phyloP scores from a whole-genome alignment of 2,113 vertebrate genomes.

The Catharus minimus region DNA sequence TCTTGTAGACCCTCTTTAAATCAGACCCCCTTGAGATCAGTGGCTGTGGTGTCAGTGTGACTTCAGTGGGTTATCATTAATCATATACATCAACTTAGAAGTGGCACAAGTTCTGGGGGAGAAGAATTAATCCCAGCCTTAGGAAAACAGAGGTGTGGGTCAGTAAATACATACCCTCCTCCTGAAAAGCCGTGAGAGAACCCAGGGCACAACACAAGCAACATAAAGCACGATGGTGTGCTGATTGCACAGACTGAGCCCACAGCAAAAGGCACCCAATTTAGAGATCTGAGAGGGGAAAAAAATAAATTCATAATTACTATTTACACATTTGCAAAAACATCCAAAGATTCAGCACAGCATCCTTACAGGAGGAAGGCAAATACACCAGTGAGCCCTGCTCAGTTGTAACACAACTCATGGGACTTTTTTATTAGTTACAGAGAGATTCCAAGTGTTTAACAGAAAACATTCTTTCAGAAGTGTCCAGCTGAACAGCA shows the following conservation, averaged over 20 bases:
- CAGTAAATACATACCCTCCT: conserved; percentile 74
- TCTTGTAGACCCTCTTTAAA: neutral
- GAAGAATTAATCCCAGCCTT: neutral
- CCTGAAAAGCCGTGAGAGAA: conserved; percentile 78
- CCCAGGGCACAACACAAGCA: conserved; percentile 85
- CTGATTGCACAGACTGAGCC: conserved; percentile 95
- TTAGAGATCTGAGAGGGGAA: conserved; percentile 79
- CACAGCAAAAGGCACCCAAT: conserved; percentile 90
- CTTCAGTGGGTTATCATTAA: neutral
- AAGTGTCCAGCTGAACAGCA: neutral
- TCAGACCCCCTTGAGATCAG: neutral
- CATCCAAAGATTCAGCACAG: neutral
- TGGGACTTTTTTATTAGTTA: neutral
- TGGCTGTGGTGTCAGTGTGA: neutral
- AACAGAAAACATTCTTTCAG: neutral
- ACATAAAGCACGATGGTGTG: conserved; percentile 91
- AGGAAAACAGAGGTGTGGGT: neutral
- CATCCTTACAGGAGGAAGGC: neutral
- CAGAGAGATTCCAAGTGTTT: neutral
- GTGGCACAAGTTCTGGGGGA: neutral
- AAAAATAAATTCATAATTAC: neutral
- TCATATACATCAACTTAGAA: neutral
- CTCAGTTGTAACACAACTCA: no score
- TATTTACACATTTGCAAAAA: neutral
- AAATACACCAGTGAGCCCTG: neutral